Base-by-base conservation (phyloP, 2,113 vertebrate genomes). In the Nothocercus nigrocapillus region DNA sequence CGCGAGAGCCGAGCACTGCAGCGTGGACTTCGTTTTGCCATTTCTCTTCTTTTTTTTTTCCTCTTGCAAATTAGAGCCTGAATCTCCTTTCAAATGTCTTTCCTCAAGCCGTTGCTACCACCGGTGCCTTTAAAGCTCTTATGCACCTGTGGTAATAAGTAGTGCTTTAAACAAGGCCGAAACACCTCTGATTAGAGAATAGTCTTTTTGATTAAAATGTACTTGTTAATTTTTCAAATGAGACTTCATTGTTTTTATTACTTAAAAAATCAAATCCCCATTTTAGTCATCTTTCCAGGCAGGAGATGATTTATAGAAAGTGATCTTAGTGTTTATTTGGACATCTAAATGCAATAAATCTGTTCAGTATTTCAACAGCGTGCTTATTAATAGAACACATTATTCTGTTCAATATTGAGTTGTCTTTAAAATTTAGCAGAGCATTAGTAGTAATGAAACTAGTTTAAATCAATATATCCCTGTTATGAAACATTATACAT, bases 361-460 rank as follows among this genome's bases (percentile, higher is more conserved):
- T 97, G 90, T 78, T 97, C 86, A 91, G 89, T 94, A 91, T 97
- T 97, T 98, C 96, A 97, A 96, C 97, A 97, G 94, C 95, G 78
- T 95, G 88, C 94, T 97, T 98, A 98, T 97, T 97, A 98, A 98
- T 97, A 95, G 97, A 97, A 96, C 92, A 96, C 94, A 96, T 97
- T 98, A 97, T 97, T 98, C 95, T 97, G 96, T 97, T 98, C 97
- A 98, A 97, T 98, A 97, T 97, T 97, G 94, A 61, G 36, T 96
- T 98, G 97, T 97, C 97, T 98, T 98, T 98, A 98, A 98, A 98
- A 98, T 98, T 98, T 98, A 97, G 94, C 93, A 97, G 96, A 98
- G 95, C 97, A 97, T 98, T 98, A 97, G 96, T 97, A 97, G 94
- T 92, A 94, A 86, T 98, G 97, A 98, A 98, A 96, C 91, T 94